These are phyloP conservation scores for Nasalis larvatus DNA, from an alignment of 2,113 vertebrate genomes.

Conservation along the genomic window DNA sequence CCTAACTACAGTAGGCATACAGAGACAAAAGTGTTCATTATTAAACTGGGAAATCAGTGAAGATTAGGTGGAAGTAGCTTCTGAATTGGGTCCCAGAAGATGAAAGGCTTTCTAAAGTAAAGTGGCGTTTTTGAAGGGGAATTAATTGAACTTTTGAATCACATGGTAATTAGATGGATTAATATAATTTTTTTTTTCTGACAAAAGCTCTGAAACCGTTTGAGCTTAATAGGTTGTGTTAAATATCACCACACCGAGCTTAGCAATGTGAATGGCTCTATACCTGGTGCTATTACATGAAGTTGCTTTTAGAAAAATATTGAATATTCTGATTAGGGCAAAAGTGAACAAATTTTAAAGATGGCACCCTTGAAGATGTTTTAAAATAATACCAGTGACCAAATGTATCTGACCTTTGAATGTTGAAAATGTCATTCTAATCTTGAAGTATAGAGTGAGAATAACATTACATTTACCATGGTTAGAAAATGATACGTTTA, in stretches of 20 bases:
- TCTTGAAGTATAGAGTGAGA: neutral
- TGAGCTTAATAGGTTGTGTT: neutral
- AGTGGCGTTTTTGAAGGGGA: neutral
- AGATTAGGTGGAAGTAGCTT: neutral
- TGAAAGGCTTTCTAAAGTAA: neutral
- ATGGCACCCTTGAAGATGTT: neutral
- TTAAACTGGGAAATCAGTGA: neutral
- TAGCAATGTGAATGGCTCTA: neutral
- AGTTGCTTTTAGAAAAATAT: neutral
- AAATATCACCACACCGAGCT: neutral
- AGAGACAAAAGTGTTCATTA: neutral
- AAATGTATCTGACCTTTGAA: constrained; percentile 49
- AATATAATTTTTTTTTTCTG: neutral
- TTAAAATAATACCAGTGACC: constrained; percentile 45
- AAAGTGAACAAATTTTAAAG: constrained; percentile 38
- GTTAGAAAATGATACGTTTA: neutral
- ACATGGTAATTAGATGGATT: neutral
- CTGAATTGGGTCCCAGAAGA: neutral
- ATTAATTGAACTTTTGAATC: neutral
- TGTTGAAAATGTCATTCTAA: constrained; percentile 55
- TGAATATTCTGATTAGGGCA: constrained; percentile 6
- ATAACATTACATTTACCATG: neutral
- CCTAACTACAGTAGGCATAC: rapidly evolving
- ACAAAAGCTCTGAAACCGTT: neutral
- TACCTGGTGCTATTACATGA: neutral